Evolutionary conservation across 2,888 invertebrate genomes (phyloP).

Genomic region (Sinotaia quadrata): DNA sequence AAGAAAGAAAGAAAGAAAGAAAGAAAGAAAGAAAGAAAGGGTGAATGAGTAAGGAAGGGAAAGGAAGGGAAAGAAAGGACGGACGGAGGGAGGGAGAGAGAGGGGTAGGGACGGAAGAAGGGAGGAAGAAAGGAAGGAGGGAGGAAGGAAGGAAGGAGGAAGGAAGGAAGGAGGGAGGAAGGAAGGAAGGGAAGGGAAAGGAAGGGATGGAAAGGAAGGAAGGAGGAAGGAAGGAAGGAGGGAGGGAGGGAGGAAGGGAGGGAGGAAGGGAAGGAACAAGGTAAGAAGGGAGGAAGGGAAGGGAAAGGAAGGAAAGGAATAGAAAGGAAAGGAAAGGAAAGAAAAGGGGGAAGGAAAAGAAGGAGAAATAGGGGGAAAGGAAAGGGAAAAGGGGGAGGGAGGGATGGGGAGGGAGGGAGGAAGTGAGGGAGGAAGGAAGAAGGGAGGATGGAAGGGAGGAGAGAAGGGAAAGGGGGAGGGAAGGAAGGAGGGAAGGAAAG

Average conservation of each 20-base stretch:
- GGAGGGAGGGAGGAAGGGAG: conserved; percentile 23
- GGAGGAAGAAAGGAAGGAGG: not conserved
- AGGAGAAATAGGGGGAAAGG: too few species aligned
- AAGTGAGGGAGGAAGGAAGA: conserved; percentile 18
- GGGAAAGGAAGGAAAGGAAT: conserved; percentile 13
- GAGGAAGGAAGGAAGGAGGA: not conserved
- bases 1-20: too few species aligned
- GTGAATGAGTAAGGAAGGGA: too few species aligned
- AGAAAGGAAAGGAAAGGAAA: too few species aligned
- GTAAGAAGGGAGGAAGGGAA: too few species aligned
- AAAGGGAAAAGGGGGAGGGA: not conserved
- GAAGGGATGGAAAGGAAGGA: conserved; percentile 9
- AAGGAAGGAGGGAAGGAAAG: not conserved
- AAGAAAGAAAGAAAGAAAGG: too few species aligned
- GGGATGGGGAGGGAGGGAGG: conserved; percentile 19
- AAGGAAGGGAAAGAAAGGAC: too few species aligned
- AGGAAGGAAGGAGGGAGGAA: not conserved
- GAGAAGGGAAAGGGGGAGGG: conserved; percentile 18
- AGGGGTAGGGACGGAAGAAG: not conserved
- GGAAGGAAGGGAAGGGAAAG: conserved; percentile 14
- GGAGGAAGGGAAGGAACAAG: conserved; percentile 1
- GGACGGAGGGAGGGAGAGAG: too few species aligned
- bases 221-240: not conserved
- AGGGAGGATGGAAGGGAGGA: conserved; percentile 3
- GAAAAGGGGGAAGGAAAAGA: too few species aligned